Evolutionary conservation across 2,888 invertebrate genomes (phyloP).

Genomic region (Phortica okadai): DNA sequence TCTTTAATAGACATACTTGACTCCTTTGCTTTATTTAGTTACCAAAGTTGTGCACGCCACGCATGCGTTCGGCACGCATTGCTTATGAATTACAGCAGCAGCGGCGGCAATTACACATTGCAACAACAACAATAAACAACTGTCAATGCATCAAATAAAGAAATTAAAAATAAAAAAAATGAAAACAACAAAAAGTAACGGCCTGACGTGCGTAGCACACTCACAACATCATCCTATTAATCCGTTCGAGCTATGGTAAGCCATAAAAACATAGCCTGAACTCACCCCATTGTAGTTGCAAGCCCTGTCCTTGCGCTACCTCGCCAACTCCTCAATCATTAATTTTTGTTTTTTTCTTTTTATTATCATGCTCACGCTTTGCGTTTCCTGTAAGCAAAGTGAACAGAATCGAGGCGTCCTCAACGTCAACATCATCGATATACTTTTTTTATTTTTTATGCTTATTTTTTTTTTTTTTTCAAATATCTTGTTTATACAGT

Average conservation of each 20-base stretch:
- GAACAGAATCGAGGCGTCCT: neutral
- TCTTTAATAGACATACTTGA: no score
- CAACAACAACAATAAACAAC: slow-evolving; percentile 57
- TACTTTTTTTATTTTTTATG: neutral
- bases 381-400: slow-evolving; percentile 19
- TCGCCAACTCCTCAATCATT: neutral
- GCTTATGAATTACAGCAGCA: slow-evolving; percentile 61
- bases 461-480: slow-evolving; percentile 8
- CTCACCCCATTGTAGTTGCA: neutral
- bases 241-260: neutral
- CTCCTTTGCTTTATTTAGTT: neutral
- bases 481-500: slow-evolving; percentile 71
- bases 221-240: slow-evolving; percentile 39
- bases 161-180: slow-evolving; percentile 18
- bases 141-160: slow-evolving; percentile 28
- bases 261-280: neutral
- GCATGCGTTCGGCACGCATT: slow-evolving; percentile 56
- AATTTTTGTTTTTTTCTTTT: neutral
- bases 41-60: slow-evolving; percentile 47
- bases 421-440: neutral
- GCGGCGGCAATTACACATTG: slow-evolving; percentile 47
- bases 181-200: slow-evolving; percentile 56
- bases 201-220: slow-evolving; percentile 66
- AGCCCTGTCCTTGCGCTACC: neutral
- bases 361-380: slow-evolving; percentile 32